phyloP scores from a whole-genome alignment of 1,140 invertebrate species.

The Penaeus japonicus region DNA sequence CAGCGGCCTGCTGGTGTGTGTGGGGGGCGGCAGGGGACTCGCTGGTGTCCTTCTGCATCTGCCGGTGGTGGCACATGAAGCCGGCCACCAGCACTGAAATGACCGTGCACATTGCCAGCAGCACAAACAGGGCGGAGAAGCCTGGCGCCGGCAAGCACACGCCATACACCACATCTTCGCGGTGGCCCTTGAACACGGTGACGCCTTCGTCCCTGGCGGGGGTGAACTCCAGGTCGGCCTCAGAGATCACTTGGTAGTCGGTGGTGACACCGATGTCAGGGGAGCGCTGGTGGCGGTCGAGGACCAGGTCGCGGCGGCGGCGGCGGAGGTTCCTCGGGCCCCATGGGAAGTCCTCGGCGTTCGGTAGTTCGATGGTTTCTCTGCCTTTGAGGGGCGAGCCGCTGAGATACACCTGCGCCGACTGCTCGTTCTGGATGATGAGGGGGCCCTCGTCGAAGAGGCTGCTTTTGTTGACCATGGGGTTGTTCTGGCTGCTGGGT shows the following conservation, averaged over 20 bases:
- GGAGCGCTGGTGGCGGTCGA: conserved; percentile 76
- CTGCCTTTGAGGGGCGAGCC: conserved; percentile 10
- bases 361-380: conserved; percentile 46
- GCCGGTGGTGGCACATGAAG: conserved; percentile 62
- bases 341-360: conserved; percentile 53
- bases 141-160: conserved; percentile 88
- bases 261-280: conserved; percentile 86
- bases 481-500: background rate
- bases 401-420: conserved; percentile 41
- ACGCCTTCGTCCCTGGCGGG: conserved; percentile 71
- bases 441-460: conserved; percentile 15
- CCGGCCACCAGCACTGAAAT: conserved; percentile 67
- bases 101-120: conserved; percentile 84
- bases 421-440: conserved; percentile 43
- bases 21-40: conserved; percentile 57
- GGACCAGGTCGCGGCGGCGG: conserved; percentile 72
- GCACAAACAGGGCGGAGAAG: conserved; percentile 86
- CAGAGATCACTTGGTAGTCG: conserved; percentile 89
- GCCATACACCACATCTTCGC: conserved; percentile 84
- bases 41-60: conserved; percentile 59
- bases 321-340: conserved; percentile 59
- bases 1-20: conserved; percentile 24
- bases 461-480: conserved; percentile 25
- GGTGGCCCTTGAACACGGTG: conserved; percentile 82
- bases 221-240: conserved; percentile 89